Evolutionary conservation across 2,797 vertebrate genomes (phyloP), one percentile per base, ranked within the genome.

Genomic region (Semaprochilodus insignis): DNA sequence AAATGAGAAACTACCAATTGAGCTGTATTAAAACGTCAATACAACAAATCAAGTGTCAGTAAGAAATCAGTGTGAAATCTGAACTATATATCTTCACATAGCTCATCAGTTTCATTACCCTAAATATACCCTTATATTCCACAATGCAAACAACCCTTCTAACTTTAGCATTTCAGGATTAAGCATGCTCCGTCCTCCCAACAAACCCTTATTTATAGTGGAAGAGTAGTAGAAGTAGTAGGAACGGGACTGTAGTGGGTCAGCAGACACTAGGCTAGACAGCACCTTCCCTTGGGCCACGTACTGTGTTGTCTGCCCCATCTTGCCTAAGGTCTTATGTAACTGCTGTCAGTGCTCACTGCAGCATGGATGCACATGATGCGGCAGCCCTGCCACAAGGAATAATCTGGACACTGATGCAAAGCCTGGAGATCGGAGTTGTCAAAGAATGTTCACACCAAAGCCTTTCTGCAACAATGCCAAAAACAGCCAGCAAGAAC

Each of bases 271-370:
- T 27, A 1, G 60, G 15, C 74, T 74, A 81, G 74, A 74, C 75
- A 19, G 36, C n/a, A 34, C 40, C 55, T 77, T 55, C 31, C 81
- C 60, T 74, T 21, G 4, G 66, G 66, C 15, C 81, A n/a, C 23
- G 51, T 54, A 25, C 62, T 55, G 57, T 63, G 55, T 19, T 62
- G 67, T 77, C 51, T 67, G 34, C 52, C n/a, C 66, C 34, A 66
- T 76, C 66, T 80, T 54, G 21, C 78, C 69, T 72, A 21, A 54
- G 81, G 73, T 80, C 67, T 87, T 84, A 82, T 75, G 74, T 75
- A 87, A 87, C 40, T 63, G 67, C 8, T 57, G 59, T 77, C 78
- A 76, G 70, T 51, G 52, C 23, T 85, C 75, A 81, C 78, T 81
- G 85, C 80, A 66, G 82, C 65, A 70, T 81, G 57, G 16, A 57